Evolutionary conservation across 2,113 vertebrate genomes (phyloP), one percentile per base, ranked within the genome.

Genomic region (Calyptomena viridis): DNA sequence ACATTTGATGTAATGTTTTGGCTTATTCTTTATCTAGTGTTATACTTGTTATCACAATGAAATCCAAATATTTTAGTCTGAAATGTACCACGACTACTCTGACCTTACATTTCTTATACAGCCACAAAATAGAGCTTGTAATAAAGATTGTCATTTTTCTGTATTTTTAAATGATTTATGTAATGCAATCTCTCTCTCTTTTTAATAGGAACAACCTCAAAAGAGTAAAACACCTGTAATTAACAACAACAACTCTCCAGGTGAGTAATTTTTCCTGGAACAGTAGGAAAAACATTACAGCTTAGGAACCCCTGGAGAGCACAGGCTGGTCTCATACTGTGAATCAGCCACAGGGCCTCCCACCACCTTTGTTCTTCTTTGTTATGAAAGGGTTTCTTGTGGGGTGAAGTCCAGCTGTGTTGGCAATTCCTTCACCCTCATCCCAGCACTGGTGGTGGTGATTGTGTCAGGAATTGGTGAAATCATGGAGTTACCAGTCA

Each of bases 241-340:
- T 89, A 99, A 99, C 97, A 99, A 99, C 96, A 99, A 97, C 42
- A 99, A 99, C 96, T 99, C 97, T 73, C 99, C 99, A 98, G 99
- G 99, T 99, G 58, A 87, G 97, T 96, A 71, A 24, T 14, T 49
- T 63, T 68, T 50, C 49, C 30, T 82, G 42, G 31, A 84, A 42
- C n/a, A 73, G 53, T 30, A 35, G 44, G 75, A 31, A 58, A 79
- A 68, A 28, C 5, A 11, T 46, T 66, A 47, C 17, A 52, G 39
- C 10, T 55, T 76, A 37, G 27, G 72, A 49, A 52, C 33, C 12
- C 11, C 25, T 67, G 62, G 11, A 31, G 33, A 35, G 27, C 33
- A 17, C 17, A 60, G 60, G 13, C 46, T 68, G 16, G 23, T 72
- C 28, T 40, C 15, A 25, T 37, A 11, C 24, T 72, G 25, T 67